These are phyloP conservation scores for Gambusia holbrooki DNA, from an alignment of 2,113 vertebrate species.

Conservation along the genomic window DNA sequence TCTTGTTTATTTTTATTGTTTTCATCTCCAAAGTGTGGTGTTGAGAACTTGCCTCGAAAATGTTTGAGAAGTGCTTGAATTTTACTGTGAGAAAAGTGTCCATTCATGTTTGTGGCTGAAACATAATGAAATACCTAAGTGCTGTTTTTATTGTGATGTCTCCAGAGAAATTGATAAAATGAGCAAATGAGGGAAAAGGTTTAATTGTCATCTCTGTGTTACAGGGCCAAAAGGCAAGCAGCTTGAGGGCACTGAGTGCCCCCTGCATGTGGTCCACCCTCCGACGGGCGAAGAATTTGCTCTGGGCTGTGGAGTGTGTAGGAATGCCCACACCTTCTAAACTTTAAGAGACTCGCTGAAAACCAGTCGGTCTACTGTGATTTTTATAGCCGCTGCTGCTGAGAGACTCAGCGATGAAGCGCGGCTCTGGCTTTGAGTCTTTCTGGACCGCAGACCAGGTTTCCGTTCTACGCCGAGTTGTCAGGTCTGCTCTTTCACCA, in stretches of 20 bases:
- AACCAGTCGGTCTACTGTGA: conserved; percentile 76
- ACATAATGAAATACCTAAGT: too few species aligned
- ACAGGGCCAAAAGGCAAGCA: conserved; percentile 98
- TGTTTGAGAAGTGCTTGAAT: too few species aligned
- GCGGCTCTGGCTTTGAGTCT: conserved; percentile 52
- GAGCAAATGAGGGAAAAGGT: background rate
- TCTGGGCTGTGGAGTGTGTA: conserved; percentile 96
- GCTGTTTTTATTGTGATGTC: too few species aligned
- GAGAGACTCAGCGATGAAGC: conserved; percentile 59
- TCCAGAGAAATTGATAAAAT: too few species aligned
- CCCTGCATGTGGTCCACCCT: conserved; percentile 97
- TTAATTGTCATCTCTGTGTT: conserved; percentile 11
- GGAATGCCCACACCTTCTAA: conserved; percentile 99
- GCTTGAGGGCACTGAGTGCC: conserved; percentile 96
- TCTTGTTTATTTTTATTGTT: too few species aligned
- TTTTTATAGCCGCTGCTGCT: conserved; percentile 46
- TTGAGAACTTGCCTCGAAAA: too few species aligned
- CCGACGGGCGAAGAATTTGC: conserved; percentile 98
- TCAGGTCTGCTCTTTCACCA: conserved; percentile 60
- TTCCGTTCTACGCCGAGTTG: conserved; percentile 53
- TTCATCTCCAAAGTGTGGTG: too few species aligned
- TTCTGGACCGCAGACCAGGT: conserved; percentile 59
- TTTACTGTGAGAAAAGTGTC: too few species aligned
- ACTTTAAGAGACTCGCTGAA: conserved; percentile 53
- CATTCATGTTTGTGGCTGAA: too few species aligned